phyloP scores from a whole-genome alignment of 2,888 invertebrate species.

The Muscina levida region DNA sequence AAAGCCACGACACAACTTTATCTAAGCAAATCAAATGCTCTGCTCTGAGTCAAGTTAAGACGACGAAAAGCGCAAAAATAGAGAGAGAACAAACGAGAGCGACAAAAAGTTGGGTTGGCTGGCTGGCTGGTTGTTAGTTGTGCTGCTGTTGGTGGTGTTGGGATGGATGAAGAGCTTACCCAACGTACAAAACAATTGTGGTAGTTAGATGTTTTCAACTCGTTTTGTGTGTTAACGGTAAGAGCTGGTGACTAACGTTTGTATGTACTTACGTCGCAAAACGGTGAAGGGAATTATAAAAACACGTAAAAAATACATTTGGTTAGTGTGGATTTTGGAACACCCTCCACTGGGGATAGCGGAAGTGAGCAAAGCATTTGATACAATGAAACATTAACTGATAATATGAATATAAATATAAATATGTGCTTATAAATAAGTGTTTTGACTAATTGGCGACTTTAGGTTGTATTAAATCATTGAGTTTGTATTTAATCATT shows the following conservation, averaged over 20 bases:
- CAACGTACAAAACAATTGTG: constrained; percentile 18
- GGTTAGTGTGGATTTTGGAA: background rate
- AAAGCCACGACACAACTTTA: constrained; percentile 64
- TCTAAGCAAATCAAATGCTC: constrained; percentile 2
- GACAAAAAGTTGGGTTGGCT: background rate
- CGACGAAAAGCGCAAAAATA: background rate
- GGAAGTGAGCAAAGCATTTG: too few relatives aligned
- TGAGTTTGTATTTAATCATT: too few relatives aligned
- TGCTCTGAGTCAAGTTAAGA: background rate
- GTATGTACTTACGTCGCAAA: background rate
- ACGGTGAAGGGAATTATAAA: constrained; percentile 27
- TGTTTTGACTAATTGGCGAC: background rate
- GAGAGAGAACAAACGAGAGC: background rate
- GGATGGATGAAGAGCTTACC: background rate
- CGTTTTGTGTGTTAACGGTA: background rate
- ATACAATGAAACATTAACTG: background rate
- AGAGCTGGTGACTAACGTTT: constrained; percentile 22
- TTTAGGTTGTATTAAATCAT: too few relatives aligned
- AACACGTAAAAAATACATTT: background rate
- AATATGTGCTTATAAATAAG: background rate
- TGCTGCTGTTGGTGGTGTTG: constrained; percentile 15
- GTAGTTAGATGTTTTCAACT: background rate
- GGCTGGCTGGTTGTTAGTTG: too few relatives aligned
- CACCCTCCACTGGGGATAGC: background rate
- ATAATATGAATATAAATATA: background rate